Conservation (phyloP, 2,113 vertebrate genomes). For the Grallaria varia region DNA sequence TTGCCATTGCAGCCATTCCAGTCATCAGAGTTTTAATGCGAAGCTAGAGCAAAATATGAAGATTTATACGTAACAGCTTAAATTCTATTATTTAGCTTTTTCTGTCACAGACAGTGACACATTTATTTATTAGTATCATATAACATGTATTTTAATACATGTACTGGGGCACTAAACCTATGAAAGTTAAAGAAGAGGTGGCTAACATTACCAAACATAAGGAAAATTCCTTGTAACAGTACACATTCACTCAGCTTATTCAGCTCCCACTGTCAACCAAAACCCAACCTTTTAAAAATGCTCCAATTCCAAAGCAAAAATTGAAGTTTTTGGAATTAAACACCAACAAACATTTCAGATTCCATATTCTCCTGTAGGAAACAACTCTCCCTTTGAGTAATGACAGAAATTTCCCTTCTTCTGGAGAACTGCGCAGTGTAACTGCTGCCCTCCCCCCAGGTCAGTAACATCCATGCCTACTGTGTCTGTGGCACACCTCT, state of each 20-base stretch:
- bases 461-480: not conserved
- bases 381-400: not conserved
- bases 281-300: not conserved
- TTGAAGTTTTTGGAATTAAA: not conserved
- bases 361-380: not conserved
- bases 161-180: not conserved
- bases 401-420: not conserved
- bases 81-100: not conserved
- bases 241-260: not conserved
- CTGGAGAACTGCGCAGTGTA: not conserved
- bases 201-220: not conserved
- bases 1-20: slow-evolving; percentile 91
- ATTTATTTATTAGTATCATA: not conserved
- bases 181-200: not conserved
- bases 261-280: not conserved
- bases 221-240: not conserved
- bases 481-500: slow-evolving; percentile 76
- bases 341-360: not conserved
- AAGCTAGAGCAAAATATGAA: slow-evolving; percentile 68
- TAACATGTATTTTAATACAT: not conserved
- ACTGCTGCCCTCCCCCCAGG: not conserved
- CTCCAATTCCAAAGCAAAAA: not conserved
- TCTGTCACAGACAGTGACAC: not conserved
- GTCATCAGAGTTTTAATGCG: slow-evolving; percentile 92
- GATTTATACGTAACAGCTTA: not conserved